Evolutionary conservation across 2,797 vertebrate genomes (phyloP).

Genomic region (Holocentrus rufus): DNA sequence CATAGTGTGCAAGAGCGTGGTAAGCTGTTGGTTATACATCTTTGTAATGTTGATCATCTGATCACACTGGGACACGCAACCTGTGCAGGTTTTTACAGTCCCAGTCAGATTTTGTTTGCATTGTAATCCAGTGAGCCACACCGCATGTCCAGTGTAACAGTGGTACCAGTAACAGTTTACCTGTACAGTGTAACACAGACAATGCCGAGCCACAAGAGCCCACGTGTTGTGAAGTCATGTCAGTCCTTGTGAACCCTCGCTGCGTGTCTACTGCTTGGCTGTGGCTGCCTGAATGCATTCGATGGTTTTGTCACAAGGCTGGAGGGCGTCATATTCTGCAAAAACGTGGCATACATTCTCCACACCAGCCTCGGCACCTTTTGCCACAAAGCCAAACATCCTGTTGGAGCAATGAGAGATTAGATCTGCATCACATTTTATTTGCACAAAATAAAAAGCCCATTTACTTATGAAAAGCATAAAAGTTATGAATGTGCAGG

Average conservation of each 20-base stretch:
- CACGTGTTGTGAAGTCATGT: background rate
- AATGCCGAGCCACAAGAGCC: background rate
- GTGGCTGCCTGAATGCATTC: constrained; percentile 79
- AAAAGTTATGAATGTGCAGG: background rate
- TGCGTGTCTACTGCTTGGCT: constrained; percentile 31
- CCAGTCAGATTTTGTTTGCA: background rate
- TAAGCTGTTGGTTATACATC: background rate
- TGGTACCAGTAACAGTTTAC: no score
- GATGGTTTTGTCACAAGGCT: constrained; percentile 78
- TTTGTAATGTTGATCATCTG: background rate
- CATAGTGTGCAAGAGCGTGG: no score
- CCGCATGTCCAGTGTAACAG: background rate
- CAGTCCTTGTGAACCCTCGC: background rate
- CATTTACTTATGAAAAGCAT: background rate
- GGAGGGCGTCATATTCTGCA: constrained; percentile 86
- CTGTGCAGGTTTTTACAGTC: background rate
- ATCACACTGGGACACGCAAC: background rate
- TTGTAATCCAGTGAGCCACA: background rate
- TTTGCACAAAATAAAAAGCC: background rate
- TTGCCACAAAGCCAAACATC: constrained; percentile 92
- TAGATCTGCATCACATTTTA: background rate
- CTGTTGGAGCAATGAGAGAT: constrained; percentile 67
- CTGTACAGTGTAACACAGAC: background rate
- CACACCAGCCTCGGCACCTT: constrained; percentile 79
- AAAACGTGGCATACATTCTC: constrained; percentile 93